Evolutionary conservation across 2,888 invertebrate genomes (phyloP).

Genomic region (Hydrotaea diabolus): DNA sequence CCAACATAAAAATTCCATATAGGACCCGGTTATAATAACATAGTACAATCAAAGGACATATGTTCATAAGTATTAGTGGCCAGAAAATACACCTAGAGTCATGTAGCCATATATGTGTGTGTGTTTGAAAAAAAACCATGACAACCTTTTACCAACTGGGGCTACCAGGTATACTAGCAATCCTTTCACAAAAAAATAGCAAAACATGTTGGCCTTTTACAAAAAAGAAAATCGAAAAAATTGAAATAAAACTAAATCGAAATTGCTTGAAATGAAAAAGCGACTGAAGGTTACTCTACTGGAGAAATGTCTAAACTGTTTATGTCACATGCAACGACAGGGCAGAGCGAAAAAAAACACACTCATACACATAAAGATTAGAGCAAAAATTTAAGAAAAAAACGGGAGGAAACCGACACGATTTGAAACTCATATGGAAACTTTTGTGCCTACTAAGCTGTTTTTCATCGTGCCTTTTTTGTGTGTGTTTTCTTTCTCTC

Average conservation of each 20-base stretch:
- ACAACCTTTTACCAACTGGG: too few relatives aligned
- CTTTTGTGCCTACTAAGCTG: conserved; percentile 62
- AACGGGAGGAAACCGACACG: background rate
- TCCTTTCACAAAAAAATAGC: background rate
- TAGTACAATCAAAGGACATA: conserved; percentile 9
- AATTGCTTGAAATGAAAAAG: conserved; percentile 34
- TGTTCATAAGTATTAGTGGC: background rate
- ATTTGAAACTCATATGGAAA: conserved; percentile 28
- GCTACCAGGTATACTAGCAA: background rate
- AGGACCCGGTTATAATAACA: conserved; percentile 14
- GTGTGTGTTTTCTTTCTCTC: background rate
- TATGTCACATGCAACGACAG: conserved; percentile 49
- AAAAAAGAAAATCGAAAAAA: background rate
- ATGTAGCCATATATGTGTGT: background rate
- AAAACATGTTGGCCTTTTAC: background rate
- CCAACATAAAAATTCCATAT: conserved; percentile 27
- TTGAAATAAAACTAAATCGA: conserved; percentile 45
- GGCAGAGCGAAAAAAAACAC: background rate
- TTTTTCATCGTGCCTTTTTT: conserved; percentile 24
- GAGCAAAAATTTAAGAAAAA: too few relatives aligned
- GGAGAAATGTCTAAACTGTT: conserved; percentile 18
- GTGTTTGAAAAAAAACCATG: background rate
- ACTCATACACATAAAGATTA: background rate
- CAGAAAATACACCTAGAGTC: background rate
- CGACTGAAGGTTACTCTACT: conserved; percentile 39